Evolutionary conservation across 2,888 invertebrate genomes (phyloP).

Genomic region (Eurytoma adleriae): DNA sequence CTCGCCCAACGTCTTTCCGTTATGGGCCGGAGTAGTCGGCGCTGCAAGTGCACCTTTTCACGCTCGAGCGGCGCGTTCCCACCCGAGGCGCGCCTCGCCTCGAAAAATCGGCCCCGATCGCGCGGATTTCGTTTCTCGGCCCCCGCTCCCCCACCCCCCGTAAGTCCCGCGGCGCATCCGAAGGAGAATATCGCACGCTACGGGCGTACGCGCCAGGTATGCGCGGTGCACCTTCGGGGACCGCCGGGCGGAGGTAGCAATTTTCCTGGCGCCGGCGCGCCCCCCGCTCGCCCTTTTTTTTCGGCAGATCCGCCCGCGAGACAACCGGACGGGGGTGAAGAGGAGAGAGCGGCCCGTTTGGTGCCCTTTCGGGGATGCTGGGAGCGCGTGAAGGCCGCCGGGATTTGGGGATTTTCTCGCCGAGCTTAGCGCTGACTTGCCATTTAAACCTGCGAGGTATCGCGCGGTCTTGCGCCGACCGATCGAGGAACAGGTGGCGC

Average conservation of each 20-base stretch:
- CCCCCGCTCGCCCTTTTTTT: background rate
- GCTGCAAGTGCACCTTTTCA: constrained; percentile 42
- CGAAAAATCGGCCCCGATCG: constrained; percentile 19
- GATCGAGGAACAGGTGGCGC: too few relatives aligned
- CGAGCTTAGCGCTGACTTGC: too few relatives aligned
- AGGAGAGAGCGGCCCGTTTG: background rate
- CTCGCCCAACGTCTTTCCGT: constrained; percentile 45
- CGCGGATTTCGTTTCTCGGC: constrained; percentile 34
- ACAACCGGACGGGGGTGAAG: background rate
- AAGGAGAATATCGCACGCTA: too few relatives aligned
- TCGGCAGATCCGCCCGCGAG: background rate
- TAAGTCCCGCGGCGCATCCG: background rate
- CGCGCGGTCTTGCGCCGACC: too few relatives aligned
- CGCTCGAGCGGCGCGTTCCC: constrained; percentile 43
- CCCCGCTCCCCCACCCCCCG: background rate
- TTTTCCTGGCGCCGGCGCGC: constrained; percentile 42
- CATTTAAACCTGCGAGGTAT: too few relatives aligned
- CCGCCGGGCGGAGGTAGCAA: constrained; percentile 28
- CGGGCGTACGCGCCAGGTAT: background rate
- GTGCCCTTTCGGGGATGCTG: too few relatives aligned
- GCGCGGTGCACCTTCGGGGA: too few relatives aligned
- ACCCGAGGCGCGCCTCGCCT: background rate
- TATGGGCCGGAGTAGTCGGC: background rate
- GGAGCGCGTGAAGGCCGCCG: too few relatives aligned
- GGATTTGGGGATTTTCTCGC: too few relatives aligned